Conservation (phyloP, 2,888 invertebrate species). For the Saturnia pavonia region DNA sequence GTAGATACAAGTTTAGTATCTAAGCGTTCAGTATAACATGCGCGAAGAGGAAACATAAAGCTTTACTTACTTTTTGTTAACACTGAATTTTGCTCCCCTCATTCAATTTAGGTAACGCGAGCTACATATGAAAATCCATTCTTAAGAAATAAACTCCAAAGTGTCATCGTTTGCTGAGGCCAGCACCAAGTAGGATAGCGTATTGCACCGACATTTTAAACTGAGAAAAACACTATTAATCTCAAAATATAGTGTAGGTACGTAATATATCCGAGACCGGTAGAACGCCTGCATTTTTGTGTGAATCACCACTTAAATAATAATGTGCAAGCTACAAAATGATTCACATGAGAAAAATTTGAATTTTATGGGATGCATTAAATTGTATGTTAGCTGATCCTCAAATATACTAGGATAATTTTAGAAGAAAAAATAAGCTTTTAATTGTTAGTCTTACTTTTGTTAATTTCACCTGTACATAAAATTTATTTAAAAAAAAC, state of each 20-base stretch:
- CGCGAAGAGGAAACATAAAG: no score
- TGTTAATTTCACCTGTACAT: no score
- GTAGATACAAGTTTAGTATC: no score
- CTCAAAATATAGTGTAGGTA: background rate
- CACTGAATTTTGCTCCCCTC: no score
- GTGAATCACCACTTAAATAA: conserved; percentile 43
- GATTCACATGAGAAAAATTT: conserved; percentile 45
- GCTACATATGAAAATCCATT: no score
- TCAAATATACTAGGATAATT: background rate
- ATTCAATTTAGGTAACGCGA: no score
- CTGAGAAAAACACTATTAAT: background rate
- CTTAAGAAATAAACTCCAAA: background rate
- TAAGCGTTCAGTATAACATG: no score
- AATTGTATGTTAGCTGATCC: background rate
- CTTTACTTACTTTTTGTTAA: no score
- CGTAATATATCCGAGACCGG: conserved; percentile 29
- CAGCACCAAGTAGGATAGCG: background rate
- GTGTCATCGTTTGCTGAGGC: background rate
- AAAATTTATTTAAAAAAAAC: no score
- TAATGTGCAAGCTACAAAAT: conserved; percentile 33
- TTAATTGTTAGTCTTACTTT: no score
- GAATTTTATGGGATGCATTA: background rate
- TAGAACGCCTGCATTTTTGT: conserved; percentile 49
- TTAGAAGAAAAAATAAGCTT: background rate
- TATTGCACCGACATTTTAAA: background rate